Base-by-base conservation (phyloP, 2,888 invertebrate genomes). In the Deilephila elpenor region DNA sequence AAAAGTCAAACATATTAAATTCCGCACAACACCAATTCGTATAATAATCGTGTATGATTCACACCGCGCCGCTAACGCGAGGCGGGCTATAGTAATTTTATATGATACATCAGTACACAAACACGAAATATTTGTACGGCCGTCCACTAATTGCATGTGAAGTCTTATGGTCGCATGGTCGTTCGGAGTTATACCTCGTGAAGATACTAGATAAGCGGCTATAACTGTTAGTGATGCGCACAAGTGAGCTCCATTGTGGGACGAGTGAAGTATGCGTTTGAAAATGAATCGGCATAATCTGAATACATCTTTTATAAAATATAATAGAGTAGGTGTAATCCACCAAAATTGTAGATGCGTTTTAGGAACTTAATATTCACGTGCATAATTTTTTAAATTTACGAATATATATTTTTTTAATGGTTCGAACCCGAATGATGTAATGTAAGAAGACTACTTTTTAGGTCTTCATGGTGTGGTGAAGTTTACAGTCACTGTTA, bases 161-260 rank as follows among this genome's bases (percentile, higher is more conserved):
- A 82, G 82, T 80, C 78, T 78, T 78, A 75, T 82, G 75, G 78
- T 75, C 77, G 25, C 37, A 74, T 60, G 20, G 29, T 53, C 51
- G 51, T 70, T 25, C 77, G 77, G 75, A 83, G 74, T 77, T 73
- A 77, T 71, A 77, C 60, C 75, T 79, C 75, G 79, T 80, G 78
- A 82, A 81, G 80, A 84, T 82, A 77, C 75, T 75, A 83, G 81
- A 84, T 84, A 84, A 82, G 80, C 79, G 79, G 83, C 78, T 78
- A 79, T 80, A 64, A 64, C 37, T 44, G 64, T 64, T 64, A 64
- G 64, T 64, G 64, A 20, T 64, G 64, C 64, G 5, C 44, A 14
- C 20, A 19, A 20, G 20, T 37, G 7, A 20, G 11, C 37, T 44
- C 64, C 37, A 44, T 44, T 17, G 56, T 19, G 56, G 7, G 56